Base-by-base conservation (phyloP, 2,888 invertebrate genomes). In the Lamellibrachia satsuma region DNA sequence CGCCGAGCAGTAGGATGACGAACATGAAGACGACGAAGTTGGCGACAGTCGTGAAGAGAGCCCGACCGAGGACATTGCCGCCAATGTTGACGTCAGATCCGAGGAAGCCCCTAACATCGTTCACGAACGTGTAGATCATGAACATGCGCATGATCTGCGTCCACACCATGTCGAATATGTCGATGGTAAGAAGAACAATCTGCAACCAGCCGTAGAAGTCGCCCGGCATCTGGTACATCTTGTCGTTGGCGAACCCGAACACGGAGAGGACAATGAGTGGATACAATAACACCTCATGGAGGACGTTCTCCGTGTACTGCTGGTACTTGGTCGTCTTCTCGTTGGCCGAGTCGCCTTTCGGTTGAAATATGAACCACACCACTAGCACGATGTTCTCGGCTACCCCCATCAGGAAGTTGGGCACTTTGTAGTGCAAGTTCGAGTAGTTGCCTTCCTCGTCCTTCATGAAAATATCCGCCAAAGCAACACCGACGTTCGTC, bases 301-400 rank as follows among this genome's bases (percentile, higher is more conserved):
- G 52, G 39, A 93, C 90, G 90, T 94, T 94, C 91, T 94, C 94
- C 9, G 92, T 39, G 91, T 93, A 93, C 90, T 94, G 94, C 90
- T 93, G 93, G 57, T 93, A 91, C 93, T 93, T 94, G 39, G 92
- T 39, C 15, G 39, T 52, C 15, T 52, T 39, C 39, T 93, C 92
- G 15, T 91, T 15, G 52, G 92, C 91, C 15, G 39, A 7, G 11
- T 91, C 90, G 27, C 90, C 60, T 91, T 92, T 92, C 57, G n/a
- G 75, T 52, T 6, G 75, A 11, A 75, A 11, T 11, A 92, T 7
- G 91, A 92, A 93, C 52, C 93, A n/a, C 11, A 52, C 0, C 8
- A 91, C 52, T 3, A 93, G 39, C 27, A 92, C 60, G 11, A 92
- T n/a, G 90, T 93, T 93, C 90, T 93, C 93, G 1, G 93, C 9